Conservation (phyloP, 2,888 invertebrate species). For the Spilarctia lutea region DNA sequence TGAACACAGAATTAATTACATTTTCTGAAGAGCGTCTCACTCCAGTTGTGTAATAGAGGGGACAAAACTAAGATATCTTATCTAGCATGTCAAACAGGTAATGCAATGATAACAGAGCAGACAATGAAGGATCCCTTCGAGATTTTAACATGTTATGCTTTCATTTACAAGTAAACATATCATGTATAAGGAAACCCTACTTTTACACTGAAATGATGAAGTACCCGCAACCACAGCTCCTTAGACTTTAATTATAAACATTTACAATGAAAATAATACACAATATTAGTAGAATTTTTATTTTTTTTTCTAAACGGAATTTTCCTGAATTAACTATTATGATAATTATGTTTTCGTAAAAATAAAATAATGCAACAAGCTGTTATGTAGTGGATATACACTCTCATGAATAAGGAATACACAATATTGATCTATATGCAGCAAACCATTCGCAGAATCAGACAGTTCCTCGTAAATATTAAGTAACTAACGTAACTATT, state of each 20-base stretch:
- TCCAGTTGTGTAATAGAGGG: slow-evolving; percentile 51
- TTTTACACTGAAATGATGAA: background rate
- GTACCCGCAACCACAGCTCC: background rate
- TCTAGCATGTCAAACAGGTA: slow-evolving; percentile 55
- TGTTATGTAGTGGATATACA: slow-evolving; percentile 43
- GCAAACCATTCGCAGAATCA: slow-evolving; percentile 54
- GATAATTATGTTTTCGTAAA: slow-evolving; percentile 21
- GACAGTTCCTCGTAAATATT: slow-evolving; percentile 34
- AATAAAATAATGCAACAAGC: slow-evolving; percentile 53
- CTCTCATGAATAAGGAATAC: slow-evolving; percentile 72
- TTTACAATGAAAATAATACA: background rate
- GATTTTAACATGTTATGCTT: slow-evolving; percentile 32
- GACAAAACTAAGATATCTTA: slow-evolving; percentile 63
- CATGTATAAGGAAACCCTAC: background rate
- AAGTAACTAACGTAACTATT: too few relatives aligned
- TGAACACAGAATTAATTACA: slow-evolving; percentile 53
- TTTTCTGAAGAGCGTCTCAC: slow-evolving; percentile 47
- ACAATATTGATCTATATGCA: slow-evolving; percentile 66
- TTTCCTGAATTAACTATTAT: slow-evolving; percentile 6
- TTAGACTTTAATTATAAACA: background rate
- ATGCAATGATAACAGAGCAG: slow-evolving; percentile 47
- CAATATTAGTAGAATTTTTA: too few relatives aligned
- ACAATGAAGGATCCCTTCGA: slow-evolving; percentile 39
- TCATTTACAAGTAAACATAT: slow-evolving; percentile 9
- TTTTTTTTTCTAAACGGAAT: too few relatives aligned